A percentile compares a stretch with the other conserved stretches of the same genome.
These are phyloP conservation scores for Porites evermanni DNA, from an alignment of 92 coral and sea anemone genomes.

Conservation along the genomic window DNA sequence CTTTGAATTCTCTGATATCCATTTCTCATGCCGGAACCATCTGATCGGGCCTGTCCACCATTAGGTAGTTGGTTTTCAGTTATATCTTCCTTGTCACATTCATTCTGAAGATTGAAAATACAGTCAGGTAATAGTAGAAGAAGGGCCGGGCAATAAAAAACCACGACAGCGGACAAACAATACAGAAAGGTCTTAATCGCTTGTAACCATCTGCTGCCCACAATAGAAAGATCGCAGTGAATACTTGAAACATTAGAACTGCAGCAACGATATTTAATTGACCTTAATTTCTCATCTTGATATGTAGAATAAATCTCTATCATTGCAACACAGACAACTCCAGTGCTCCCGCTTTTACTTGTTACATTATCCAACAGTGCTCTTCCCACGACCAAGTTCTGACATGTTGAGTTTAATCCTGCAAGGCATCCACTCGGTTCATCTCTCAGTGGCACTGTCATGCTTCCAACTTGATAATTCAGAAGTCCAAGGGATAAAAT, in stretches of 20 bases:
- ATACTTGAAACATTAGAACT: too few relatives aligned
- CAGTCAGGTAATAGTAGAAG: background rate
- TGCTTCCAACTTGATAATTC: background rate
- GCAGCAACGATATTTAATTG: background rate
- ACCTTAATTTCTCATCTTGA: background rate
- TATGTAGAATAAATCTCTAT: background rate
- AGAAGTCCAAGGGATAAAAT: constrained; percentile 20
- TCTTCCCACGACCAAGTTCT: background rate
- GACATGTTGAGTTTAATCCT: constrained; percentile 1
- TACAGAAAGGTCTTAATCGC: background rate
- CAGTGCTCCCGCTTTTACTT: background rate
- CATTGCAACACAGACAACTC: constrained; percentile 11
- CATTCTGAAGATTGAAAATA: background rate
- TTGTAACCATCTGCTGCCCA: background rate
- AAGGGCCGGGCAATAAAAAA: background rate
- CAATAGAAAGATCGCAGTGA: background rate
- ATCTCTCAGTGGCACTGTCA: background rate
- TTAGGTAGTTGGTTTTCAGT: too few relatives aligned
- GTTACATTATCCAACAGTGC: constrained; percentile 6
- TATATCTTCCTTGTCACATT: background rate
- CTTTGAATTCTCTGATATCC: background rate
- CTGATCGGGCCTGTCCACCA: too few relatives aligned
- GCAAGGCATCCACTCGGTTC: constrained; percentile 32
- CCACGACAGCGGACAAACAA: background rate
- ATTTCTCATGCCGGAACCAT: background rate